Evolutionary conservation across 2,888 invertebrate genomes (phyloP).

Genomic region (Chouioia cunea): DNA sequence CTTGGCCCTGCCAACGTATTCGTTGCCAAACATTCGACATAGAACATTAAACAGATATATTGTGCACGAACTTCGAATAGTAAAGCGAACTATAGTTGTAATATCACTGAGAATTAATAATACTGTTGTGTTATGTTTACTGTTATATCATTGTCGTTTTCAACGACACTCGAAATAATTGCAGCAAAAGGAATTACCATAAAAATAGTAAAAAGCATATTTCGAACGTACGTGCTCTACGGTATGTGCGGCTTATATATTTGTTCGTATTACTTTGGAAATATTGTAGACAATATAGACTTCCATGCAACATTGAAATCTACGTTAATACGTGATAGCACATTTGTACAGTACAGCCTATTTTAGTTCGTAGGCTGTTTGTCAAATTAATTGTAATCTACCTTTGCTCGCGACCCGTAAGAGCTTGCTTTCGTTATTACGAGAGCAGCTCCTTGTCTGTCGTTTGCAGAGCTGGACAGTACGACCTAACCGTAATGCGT

Average conservation of each 20-base stretch:
- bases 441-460: slow-evolving; percentile 11
- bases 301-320: slow-evolving; percentile 45
- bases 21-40: no score
- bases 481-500: slow-evolving; percentile 9
- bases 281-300: slow-evolving; percentile 31
- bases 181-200: no score
- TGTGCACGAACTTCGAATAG: no score
- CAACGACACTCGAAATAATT: no score
- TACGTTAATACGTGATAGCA: slow-evolving; percentile 32
- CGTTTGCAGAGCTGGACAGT: slow-evolving; percentile 39
- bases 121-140: no score
- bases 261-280: slow-evolving; percentile 14
- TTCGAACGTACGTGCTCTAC: no score
- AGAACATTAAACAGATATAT: no score
- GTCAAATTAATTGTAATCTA: slow-evolving; percentile 1
- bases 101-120: background rate
- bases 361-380: slow-evolving; percentile 20
- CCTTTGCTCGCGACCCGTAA: slow-evolving; percentile 3
- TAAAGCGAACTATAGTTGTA: background rate
- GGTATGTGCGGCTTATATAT: slow-evolving; percentile 2
- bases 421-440: slow-evolving; percentile 5
- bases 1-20: slow-evolving; percentile 20
- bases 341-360: slow-evolving; percentile 36
- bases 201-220: no score
- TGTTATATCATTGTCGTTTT: no score